phyloP scores from a whole-genome alignment of 2,113 vertebrate genomes.

The Brevimyrus niger region DNA sequence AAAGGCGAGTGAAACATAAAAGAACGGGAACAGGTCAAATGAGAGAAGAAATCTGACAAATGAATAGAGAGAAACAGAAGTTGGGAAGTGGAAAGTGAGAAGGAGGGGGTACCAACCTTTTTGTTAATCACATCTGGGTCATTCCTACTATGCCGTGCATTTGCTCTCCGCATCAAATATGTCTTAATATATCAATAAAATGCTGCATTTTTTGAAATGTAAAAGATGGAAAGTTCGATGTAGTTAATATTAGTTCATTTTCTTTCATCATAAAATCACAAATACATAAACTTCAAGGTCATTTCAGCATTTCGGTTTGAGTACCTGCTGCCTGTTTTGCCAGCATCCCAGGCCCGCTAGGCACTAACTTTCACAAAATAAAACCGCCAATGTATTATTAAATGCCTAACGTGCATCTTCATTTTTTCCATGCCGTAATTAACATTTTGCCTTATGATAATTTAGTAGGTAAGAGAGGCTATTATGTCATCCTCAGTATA shows the following conservation, averaged over 20 bases:
- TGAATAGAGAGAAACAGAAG: slow-evolving; percentile 56
- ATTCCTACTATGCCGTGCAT: neutral
- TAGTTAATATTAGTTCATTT: neutral
- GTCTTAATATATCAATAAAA: neutral
- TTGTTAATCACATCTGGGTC: slow-evolving; percentile 81
- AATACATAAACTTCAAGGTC: neutral
- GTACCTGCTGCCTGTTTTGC: neutral
- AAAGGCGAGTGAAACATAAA: slow-evolving; percentile 68
- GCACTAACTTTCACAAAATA: neutral
- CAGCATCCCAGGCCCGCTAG: neutral
- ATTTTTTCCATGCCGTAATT: neutral
- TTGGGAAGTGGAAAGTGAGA: slow-evolving; percentile 82
- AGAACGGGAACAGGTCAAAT: slow-evolving; percentile 72
- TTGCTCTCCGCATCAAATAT: neutral
- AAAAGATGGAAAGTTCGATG: neutral
- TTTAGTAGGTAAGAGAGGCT: neutral
- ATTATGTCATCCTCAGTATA: neutral
- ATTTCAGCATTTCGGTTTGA: neutral
- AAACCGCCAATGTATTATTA: neutral
- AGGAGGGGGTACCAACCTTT: slow-evolving; percentile 98
- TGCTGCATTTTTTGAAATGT: neutral
- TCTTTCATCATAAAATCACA: neutral
- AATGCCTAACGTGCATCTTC: neutral
- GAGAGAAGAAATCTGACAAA: slow-evolving; percentile 75
- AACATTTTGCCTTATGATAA: neutral